Evolutionary conservation across 2,888 invertebrate species (phyloP).

Genomic region (Muschampia plurimacula): DNA sequence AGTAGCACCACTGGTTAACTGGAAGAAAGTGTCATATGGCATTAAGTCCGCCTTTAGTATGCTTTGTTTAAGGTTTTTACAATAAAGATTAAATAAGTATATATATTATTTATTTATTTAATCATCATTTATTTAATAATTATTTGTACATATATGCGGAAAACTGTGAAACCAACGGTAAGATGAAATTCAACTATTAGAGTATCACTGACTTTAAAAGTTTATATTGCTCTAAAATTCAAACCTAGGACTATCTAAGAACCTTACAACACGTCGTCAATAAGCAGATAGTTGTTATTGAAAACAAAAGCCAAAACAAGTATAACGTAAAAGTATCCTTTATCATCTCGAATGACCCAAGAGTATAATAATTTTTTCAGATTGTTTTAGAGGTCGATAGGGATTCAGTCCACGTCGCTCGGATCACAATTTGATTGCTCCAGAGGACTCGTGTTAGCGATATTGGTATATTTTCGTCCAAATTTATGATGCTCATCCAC

Average conservation of each 20-base stretch:
- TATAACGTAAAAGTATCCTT: neutral
- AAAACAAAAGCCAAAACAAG: neutral
- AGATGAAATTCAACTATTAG: too few species aligned
- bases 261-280: neutral
- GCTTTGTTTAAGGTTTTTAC: too few species aligned
- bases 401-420: slow-evolving; percentile 70
- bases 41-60: too few species aligned
- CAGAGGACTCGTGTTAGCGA: slow-evolving; percentile 57
- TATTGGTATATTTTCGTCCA: slow-evolving; percentile 61
- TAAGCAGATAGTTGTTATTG: neutral
- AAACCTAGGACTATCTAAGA: neutral
- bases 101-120: too few species aligned
- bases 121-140: too few species aligned
- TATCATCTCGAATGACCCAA: slow-evolving; percentile 2
- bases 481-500: slow-evolving; percentile 74
- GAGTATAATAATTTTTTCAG: slow-evolving; percentile 14
- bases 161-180: too few species aligned
- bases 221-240: neutral
- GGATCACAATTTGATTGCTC: slow-evolving; percentile 80
- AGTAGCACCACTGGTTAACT: too few species aligned
- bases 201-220: neutral
- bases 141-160: too few species aligned
- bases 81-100: too few species aligned
- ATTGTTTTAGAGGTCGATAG: slow-evolving; percentile 15
- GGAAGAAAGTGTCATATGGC: too few species aligned